Base-by-base conservation (phyloP, 2,888 invertebrate genomes). In the Metallyticus violacea region DNA sequence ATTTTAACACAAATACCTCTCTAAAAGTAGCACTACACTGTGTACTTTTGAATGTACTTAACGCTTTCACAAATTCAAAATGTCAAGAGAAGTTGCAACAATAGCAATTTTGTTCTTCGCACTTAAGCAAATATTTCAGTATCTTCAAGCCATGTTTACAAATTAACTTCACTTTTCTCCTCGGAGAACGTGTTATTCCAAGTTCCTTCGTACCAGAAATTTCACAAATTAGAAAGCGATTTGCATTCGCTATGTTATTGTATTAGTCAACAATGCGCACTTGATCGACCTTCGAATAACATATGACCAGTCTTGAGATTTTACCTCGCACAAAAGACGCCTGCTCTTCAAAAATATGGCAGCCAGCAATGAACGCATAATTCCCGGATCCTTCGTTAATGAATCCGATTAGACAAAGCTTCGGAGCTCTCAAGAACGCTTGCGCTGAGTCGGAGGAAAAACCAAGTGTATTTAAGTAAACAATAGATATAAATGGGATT, bases 341-440 rank as follows among this genome's bases (percentile, higher is more conserved):
- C 81, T 86, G 79, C 87, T 87, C 92, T 92, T 92, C 91, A 92
- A 92, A 92, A 92, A 92, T 92, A 92, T 92, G 91, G 92, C 92
- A 92, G 92, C 91, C 91, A 88, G 92, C 91, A 92, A 92, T 92
- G 92, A 92, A 92, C 92, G 92, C 92, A 92, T 92, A 92, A 92
- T 92, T 92, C 92, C 92, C 91, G 92, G 92, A 92, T 92, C 92
- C 92, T 89, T 92, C 92, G 92, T 93, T 93, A 93, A 93, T 93
- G 93, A 93, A 93, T 93, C 93, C 93, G 93, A 93, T 93, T 93
- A 93, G 93, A 93, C 90, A 90, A 90, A 92, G 89, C 88, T 88
- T 88, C 88, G 85, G 86, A 87, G 85, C 88, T 79, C 83, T 86
- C 85, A 83, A 88, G 83, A 86, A 86, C 88, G 86, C 88, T 85